A percentile compares a stretch with the other conserved stretches of the same genome.
These are phyloP conservation scores for Alloplasta piceator DNA, from an alignment of 2,888 invertebrate species.

Conservation along the genomic window DNA sequence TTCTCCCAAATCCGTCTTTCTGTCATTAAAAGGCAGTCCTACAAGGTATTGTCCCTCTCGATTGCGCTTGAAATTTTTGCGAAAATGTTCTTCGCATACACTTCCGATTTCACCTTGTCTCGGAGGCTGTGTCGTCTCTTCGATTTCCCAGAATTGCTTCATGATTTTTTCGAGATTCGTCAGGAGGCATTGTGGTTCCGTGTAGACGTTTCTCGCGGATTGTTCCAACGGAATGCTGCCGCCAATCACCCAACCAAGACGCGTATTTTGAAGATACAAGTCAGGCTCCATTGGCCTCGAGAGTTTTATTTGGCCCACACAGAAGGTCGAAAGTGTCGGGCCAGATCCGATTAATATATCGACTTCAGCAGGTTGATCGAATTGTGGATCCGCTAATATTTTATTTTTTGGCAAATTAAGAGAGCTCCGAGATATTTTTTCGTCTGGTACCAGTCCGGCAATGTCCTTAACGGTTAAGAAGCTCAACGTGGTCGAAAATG, in stretches of 20 bases:
- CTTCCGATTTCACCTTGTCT: slow-evolving; percentile 43
- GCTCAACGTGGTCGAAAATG: slow-evolving; percentile 17
- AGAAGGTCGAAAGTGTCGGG: slow-evolving; percentile 45
- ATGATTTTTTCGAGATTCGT: slow-evolving; percentile 32
- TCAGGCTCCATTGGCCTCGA: slow-evolving; percentile 34
- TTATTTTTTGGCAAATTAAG: slow-evolving; percentile 58
- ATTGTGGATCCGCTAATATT: slow-evolving; percentile 63
- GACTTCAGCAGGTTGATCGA: slow-evolving; percentile 57
- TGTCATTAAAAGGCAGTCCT: slow-evolving; percentile 58
- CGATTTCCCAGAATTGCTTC: slow-evolving; percentile 65
- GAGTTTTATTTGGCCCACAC: slow-evolving; percentile 60
- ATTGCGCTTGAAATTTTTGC: slow-evolving; percentile 34
- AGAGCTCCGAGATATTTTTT: slow-evolving; percentile 36
- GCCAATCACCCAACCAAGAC: slow-evolving; percentile 62
- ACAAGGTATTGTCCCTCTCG: slow-evolving; percentile 64
- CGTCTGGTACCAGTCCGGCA: slow-evolving; percentile 38
- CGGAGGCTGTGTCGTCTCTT: slow-evolving; percentile 43
- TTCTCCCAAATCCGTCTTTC: slow-evolving; percentile 34
- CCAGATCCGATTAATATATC: slow-evolving; percentile 62
- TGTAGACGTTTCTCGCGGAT: neutral
- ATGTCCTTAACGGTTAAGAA: slow-evolving; percentile 45
- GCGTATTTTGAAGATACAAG: slow-evolving; percentile 63
- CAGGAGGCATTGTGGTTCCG: slow-evolving; percentile 19
- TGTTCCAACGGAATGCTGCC: slow-evolving; percentile 20
- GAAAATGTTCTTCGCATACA: slow-evolving; percentile 60